Percentiles rank a stretch among this genome's conserved stretches.
Conservation (phyloP, 2,888 invertebrate species). For the Drosophila buzzatii region DNA sequence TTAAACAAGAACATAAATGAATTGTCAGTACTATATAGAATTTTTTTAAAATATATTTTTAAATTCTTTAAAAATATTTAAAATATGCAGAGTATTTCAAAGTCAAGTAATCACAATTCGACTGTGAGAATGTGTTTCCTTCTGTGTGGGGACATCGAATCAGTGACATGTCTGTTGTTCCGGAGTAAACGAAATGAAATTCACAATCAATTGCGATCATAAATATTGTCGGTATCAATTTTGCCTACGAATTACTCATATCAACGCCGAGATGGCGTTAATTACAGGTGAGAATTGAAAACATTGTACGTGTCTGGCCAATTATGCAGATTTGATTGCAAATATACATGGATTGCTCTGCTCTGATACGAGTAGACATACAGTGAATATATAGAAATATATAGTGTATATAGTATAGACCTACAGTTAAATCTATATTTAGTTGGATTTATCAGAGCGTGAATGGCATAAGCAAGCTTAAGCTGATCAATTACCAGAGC, state of each 20-base stretch:
- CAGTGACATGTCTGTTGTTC: slow-evolving; percentile 31
- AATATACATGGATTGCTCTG: slow-evolving; percentile 45
- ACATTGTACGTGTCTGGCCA: slow-evolving; percentile 68
- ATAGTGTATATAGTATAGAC: neutral
- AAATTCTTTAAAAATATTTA: too few species aligned
- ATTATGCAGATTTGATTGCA: slow-evolving; percentile 71
- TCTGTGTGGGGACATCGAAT: slow-evolving; percentile 19
- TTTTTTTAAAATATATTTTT: too few species aligned
- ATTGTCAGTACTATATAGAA: too few species aligned
- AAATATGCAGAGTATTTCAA: slow-evolving; percentile 5
- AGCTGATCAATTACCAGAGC: slow-evolving; percentile 29
- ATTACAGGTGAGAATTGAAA: slow-evolving; percentile 79
- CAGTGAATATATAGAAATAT: neutral
- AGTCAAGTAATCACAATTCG: neutral
- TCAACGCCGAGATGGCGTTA: slow-evolving; percentile 60
- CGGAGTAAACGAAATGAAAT: slow-evolving; percentile 31
- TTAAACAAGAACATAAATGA: too few species aligned
- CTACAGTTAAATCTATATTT: slow-evolving; percentile 55
- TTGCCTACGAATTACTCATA: slow-evolving; percentile 58
- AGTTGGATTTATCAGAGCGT: slow-evolving; percentile 72
- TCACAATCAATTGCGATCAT: slow-evolving; percentile 51
- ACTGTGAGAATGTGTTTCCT: neutral
- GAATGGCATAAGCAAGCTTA: slow-evolving; percentile 48
- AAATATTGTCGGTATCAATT: slow-evolving; percentile 66
- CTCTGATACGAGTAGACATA: slow-evolving; percentile 7